phyloP scores from a whole-genome alignment of 2,888 invertebrate genomes.

The Penaeus monodon region DNA sequence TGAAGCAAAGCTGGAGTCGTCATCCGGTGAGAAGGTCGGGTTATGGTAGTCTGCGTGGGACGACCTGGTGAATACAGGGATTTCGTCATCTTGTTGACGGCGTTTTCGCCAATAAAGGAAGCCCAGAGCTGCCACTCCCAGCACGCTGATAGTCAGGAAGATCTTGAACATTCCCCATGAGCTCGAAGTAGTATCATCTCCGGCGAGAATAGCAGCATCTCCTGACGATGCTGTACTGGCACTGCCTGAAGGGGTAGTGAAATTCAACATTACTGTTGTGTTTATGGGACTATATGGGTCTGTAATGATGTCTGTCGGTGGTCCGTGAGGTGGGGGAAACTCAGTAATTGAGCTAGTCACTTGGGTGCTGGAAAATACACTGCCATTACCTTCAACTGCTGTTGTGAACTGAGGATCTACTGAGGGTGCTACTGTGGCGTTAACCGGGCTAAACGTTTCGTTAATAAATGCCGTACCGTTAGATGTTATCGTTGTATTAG shows the following conservation, averaged over 20 bases:
- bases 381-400: background rate
- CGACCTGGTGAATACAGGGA: conserved; percentile 45
- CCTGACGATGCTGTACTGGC: background rate
- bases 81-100: conserved; percentile 53
- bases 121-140: conserved; percentile 31
- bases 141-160: conserved; percentile 31
- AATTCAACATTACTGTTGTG: background rate
- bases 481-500: no score
- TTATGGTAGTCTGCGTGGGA: conserved; percentile 47
- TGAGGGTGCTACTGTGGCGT: background rate
- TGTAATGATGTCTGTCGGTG: background rate
- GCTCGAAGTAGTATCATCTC: no score
- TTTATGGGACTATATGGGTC: background rate
- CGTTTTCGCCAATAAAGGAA: conserved; percentile 49
- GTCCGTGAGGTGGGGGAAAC: conserved; percentile 24
- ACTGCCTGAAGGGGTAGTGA: background rate
- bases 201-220: no score
- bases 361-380: background rate
- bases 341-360: background rate
- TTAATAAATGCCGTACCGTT: background rate
- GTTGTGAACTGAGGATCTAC: background rate
- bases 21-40: conserved; percentile 44
- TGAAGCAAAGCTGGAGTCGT: conserved; percentile 45
- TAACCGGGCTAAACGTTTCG: background rate
- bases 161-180: conserved; percentile 46